phyloP scores from a whole-genome alignment of 2,113 vertebrate genomes.

The Mesoclemmys tuberculata region DNA sequence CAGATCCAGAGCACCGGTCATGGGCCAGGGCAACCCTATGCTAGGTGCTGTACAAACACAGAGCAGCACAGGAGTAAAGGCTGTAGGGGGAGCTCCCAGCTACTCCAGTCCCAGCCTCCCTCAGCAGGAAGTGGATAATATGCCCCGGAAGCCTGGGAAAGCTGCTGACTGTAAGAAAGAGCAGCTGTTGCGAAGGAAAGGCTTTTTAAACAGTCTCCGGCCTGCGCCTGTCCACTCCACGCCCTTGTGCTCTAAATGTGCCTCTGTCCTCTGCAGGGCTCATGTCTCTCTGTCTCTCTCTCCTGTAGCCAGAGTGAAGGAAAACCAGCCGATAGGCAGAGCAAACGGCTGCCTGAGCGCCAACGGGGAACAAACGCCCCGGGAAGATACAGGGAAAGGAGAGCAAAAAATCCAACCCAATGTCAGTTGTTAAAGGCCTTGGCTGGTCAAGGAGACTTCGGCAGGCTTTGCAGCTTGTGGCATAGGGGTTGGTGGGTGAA shows the following conservation, averaged over 20 bases:
- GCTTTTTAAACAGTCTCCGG: background rate
- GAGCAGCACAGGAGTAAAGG: background rate
- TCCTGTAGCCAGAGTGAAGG: background rate
- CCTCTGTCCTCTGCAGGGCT: background rate
- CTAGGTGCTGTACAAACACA: background rate
- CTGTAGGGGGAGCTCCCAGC: background rate
- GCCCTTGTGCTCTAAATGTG: background rate
- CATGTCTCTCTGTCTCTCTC: rapidly evolving
- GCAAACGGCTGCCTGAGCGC: background rate
- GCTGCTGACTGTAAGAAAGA: background rate
- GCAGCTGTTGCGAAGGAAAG: rapidly evolving
- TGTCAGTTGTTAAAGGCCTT: rapidly evolving
- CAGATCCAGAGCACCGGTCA: background rate
- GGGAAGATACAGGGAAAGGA: background rate
- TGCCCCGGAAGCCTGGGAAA: background rate
- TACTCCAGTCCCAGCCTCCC: background rate
- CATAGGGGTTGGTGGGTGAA: background rate
- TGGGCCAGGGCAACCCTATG: background rate
- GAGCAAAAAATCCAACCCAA: background rate
- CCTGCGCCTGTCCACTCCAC: background rate
- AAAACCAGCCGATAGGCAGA: background rate
- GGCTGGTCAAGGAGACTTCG: background rate
- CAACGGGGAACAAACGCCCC: background rate
- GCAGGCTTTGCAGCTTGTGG: background rate
- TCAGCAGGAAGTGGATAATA: background rate